These are phyloP conservation scores for Vultur gryphus DNA, from an alignment of 2,797 vertebrate genomes.

Conservation along the genomic window DNA sequence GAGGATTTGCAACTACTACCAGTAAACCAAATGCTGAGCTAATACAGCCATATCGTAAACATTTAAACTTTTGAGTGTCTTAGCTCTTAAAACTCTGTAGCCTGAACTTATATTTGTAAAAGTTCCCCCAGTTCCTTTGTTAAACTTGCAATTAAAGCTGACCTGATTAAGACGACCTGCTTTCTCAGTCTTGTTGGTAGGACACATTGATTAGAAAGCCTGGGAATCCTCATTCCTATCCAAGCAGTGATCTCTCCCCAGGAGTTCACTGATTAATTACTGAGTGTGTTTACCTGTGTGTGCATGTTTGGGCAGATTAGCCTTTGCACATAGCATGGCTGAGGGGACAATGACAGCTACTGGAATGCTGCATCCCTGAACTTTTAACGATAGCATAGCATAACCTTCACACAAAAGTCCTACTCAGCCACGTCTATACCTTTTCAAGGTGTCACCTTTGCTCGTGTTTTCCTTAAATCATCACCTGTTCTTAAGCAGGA, in stretches of 20 bases:
- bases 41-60: not conserved
- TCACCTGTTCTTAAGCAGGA: not conserved
- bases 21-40: not conserved
- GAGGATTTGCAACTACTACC: not conserved
- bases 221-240: not conserved
- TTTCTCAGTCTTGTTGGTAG: not conserved
- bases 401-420: not conserved
- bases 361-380: not conserved
- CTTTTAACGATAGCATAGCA: not conserved
- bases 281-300: not conserved
- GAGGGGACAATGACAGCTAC: not conserved
- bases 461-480: not conserved
- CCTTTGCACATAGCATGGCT: not conserved
- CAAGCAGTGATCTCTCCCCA: not conserved
- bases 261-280: not conserved
- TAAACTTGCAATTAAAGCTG: not conserved
- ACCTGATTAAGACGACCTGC: not conserved
- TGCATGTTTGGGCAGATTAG: not conserved
- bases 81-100: not conserved
- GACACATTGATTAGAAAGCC: not conserved
- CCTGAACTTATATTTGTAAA: not conserved
- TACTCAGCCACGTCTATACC: not conserved
- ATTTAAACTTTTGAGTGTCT: not conserved
- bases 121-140: not conserved
- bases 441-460: not conserved